phyloP scores from a whole-genome alignment of 2,888 invertebrate species.

The Callimorpha dominula region DNA sequence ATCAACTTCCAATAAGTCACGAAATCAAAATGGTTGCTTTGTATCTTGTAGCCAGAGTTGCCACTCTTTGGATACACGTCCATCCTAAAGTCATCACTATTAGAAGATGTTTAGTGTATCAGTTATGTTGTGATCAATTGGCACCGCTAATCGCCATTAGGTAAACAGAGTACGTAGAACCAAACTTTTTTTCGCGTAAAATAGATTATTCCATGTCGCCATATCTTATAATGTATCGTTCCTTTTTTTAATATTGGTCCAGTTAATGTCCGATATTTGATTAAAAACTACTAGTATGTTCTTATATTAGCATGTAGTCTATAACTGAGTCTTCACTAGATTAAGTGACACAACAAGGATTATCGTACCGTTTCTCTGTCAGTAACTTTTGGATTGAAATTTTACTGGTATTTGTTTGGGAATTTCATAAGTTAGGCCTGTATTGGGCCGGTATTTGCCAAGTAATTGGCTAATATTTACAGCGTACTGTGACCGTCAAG shows the following conservation, averaged over 20 bases:
- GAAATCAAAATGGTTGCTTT: background rate
- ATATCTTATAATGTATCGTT: no score
- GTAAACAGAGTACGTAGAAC: no score
- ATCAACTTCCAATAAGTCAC: background rate
- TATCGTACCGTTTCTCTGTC: background rate
- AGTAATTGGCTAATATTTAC: conserved; percentile 9
- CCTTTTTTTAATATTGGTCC: no score
- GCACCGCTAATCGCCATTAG: background rate
- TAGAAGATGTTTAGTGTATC: background rate
- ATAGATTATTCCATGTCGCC: no score
- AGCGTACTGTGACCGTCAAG: conserved; percentile 29
- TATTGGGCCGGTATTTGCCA: background rate
- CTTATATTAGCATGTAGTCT: background rate
- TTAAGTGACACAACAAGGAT: background rate
- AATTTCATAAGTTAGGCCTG: background rate
- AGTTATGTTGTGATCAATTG: background rate
- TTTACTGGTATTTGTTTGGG: background rate
- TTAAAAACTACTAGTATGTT: background rate
- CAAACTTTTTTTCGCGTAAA: no score
- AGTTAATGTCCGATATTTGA: no score
- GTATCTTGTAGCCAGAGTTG: background rate
- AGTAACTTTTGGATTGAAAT: background rate
- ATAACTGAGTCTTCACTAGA: background rate
- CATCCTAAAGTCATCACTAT: background rate
- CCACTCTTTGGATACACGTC: background rate